Evolutionary conservation across 1,140 invertebrate species (phyloP), one percentile per base, ranked within the genome.

Genomic region (Ceratosolen solmsi): DNA sequence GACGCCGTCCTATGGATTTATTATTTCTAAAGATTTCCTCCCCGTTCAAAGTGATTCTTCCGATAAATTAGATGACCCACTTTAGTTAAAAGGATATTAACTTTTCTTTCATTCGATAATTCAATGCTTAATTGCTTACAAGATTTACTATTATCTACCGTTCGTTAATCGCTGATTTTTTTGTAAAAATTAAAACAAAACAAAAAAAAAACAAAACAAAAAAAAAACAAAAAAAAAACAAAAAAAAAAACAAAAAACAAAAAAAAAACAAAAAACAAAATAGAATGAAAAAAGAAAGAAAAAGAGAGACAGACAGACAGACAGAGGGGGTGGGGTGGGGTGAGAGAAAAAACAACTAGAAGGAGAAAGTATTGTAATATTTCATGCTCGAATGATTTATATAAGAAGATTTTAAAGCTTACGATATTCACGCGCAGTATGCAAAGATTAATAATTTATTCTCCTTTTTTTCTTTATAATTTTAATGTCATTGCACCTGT

Each of bases 61-160:
- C 41, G 33, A 58, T 27, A 79, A 79, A 79, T 71, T 79, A 51
- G 33, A 79, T 71, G 49, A 79, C 65, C 77, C 27, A 79, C 30
- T 38, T 79, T 49, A 2, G n/a, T n/a, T n/a, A n/a, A n/a, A n/a
- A n/a, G n/a, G n/a, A n/a, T n/a, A n/a, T n/a, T n/a, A n/a, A n/a
- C n/a, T n/a, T n/a, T n/a, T n/a, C n/a, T 71, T 46, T 72, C 41
- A 46, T 72, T 72, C 11, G 9, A 46, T 58, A 41, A 71, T 71
- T 71, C 25, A 70, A 38, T 25, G n/a, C 36, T 41, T 27, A 58
- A 78, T 78, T 9, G 46, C 1, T 22, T 46, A 17, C 33, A 36
- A 46, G 15, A 68, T 25, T 27, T 41, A 20, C 58, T 63, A 65
- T 65, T 54, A 54, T 71, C n/a, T n/a, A n/a, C n/a, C 9, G 8